Conservation (phyloP, 2,113 vertebrate genomes). For the Riparia riparia region DNA sequence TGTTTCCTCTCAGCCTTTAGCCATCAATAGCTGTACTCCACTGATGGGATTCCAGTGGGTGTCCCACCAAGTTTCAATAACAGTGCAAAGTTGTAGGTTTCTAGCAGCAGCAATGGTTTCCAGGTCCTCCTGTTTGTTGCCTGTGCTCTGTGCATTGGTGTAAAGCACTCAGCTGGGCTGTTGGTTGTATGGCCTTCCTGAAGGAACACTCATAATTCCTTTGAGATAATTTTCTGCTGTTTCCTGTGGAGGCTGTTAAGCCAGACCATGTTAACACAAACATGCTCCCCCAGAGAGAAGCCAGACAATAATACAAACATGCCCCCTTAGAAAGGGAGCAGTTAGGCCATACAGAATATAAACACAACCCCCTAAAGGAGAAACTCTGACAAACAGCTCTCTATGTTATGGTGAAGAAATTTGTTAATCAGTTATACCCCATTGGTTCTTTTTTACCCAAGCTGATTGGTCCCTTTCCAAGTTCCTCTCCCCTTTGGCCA, state of each 20-base stretch:
- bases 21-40: background rate
- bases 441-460: no score
- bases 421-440: no score
- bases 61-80: background rate
- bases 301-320: no score
- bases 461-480: no score
- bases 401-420: no score
- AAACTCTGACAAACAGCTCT: no score
- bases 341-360: no score
- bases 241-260: background rate
- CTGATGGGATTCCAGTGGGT: background rate
- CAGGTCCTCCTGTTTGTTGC: background rate
- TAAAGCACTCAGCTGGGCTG: background rate
- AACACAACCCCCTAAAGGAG: no score
- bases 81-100: background rate
- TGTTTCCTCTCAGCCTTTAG: background rate
- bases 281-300: no score
- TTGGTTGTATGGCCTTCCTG: background rate
- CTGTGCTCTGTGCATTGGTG: background rate
- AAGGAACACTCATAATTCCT: background rate
- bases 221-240: background rate
- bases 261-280: no score
- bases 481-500: no score
- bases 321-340: no score
- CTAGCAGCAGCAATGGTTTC: background rate